These are phyloP conservation scores for Equus przewalskii DNA, from an alignment of 2,113 vertebrate genomes.

Conservation along the genomic window DNA sequence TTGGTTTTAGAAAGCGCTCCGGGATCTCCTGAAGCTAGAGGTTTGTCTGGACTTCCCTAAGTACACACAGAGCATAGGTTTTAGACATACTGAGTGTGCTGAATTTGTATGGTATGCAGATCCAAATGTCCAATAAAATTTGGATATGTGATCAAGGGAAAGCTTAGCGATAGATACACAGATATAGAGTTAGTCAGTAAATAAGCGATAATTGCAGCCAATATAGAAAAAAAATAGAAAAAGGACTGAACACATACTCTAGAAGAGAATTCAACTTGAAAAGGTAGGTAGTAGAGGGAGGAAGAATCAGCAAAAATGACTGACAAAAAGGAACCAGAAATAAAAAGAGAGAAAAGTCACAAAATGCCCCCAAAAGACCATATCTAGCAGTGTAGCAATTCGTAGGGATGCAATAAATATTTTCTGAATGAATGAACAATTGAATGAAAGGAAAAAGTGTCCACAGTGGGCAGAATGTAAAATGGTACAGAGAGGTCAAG, in stretches of 20 bases:
- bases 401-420: neutral
- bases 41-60: neutral
- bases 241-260: neutral
- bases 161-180: neutral
- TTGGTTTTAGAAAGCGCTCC: neutral
- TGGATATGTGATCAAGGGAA: neutral
- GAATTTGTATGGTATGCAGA: neutral
- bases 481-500: neutral
- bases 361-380: neutral
- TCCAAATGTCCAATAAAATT: neutral
- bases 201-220: neutral
- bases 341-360: neutral
- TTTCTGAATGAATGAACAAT: neutral
- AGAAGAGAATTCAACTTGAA: neutral
- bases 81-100: neutral
- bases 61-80: neutral
- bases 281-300: neutral
- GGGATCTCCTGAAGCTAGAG: neutral
- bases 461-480: neutral
- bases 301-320: neutral
- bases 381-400: neutral
- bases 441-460: neutral
- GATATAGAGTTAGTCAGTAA: neutral
- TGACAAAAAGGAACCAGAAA: neutral
- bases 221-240: neutral